Evolutionary conservation across 2,797 vertebrate species (phyloP), one percentile per base, ranked within the genome.

Genomic region (Brotula barbata): DNA sequence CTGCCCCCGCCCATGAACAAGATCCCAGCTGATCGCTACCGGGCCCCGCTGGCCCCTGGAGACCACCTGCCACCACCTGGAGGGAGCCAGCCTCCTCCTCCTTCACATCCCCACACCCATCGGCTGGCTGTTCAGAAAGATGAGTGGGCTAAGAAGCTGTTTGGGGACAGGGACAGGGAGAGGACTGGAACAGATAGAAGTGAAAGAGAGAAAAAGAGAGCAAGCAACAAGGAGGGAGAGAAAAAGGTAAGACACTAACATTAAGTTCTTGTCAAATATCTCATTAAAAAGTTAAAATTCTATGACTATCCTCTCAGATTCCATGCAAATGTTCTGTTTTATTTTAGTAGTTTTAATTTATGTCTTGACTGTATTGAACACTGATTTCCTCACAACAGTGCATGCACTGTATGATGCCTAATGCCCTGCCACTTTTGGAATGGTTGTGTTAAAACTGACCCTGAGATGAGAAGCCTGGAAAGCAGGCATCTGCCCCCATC

Each of bases 1-100:
- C 93, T 99, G 68, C 97, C 97, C 2, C 96, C 97, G 0, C 97
- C 97, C 31, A 99, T 99, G 96, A 98, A 34, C 77, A 99, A 98
- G 89, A 99, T 98, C 64, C 97, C 96, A 0, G 96, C 97, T 0
- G 97, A 99, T 84, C 94, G 96, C 65, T 99, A 99, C 84, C 85
- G 96, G 61, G 91, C 96, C 0, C 94, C 95, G 1, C 75, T 89
- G 63, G 85, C 82, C 64, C 73, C 87, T 0, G 94, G 94, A 50
- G 93, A 89, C 71, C 87, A 80, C 85, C 78, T 88, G 83, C 92
- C 87, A 80, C 90, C 84, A 60, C 81, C 81, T 64, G 80, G 41
- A 89, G 94, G 64, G 86, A 85, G 78, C 89, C 94, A 67, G 78
- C 86, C 28, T 88, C 89, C 83, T 83, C 12, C 81, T 87, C 92